Evolutionary conservation across 2,113 vertebrate genomes (phyloP).

Genomic region (Callipepla squamata): DNA sequence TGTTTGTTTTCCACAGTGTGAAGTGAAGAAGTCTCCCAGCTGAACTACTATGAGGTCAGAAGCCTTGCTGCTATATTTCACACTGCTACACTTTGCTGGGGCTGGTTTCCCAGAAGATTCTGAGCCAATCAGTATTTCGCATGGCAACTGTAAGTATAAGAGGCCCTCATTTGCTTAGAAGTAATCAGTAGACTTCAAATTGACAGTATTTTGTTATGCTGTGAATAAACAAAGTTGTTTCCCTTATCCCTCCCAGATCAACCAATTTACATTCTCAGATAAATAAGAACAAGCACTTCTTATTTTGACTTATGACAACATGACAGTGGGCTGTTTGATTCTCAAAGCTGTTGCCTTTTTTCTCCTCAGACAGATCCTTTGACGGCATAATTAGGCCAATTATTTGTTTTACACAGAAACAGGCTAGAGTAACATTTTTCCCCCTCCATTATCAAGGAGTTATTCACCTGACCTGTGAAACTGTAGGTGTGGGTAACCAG

Average conservation of each 20-base stretch:
- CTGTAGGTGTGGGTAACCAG: not conserved
- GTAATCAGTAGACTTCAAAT: not conserved
- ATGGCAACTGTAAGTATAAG: conserved; percentile 97
- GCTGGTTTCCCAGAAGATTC: conserved; percentile 98
- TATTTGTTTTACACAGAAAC: not conserved
- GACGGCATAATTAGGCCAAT: not conserved
- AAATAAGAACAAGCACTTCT: not conserved
- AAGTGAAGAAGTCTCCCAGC: conserved; percentile 85
- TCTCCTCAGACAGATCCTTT: not conserved
- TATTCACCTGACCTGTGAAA: not conserved
- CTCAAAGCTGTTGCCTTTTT: not conserved
- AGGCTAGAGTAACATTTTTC: not conserved
- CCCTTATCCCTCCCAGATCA: not conserved
- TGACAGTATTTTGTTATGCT: not conserved
- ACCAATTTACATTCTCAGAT: not conserved
- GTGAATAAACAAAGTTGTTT: not conserved
- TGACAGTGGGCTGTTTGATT: not conserved
- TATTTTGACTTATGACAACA: fast-evolving
- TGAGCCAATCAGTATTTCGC: conserved; percentile 98
- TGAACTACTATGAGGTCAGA: conserved; percentile 98
- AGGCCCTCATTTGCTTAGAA: not conserved
- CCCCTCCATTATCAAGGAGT: not conserved
- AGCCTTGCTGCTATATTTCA: conserved; percentile 97
- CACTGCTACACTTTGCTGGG: conserved; percentile 92
- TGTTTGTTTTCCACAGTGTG: conserved; percentile 83